A percentile compares a stretch with the other conserved stretches of the same genome.
These are phyloP conservation scores for Petromus typicus DNA, from an alignment of 2,113 vertebrate species.

Conservation along the genomic window DNA sequence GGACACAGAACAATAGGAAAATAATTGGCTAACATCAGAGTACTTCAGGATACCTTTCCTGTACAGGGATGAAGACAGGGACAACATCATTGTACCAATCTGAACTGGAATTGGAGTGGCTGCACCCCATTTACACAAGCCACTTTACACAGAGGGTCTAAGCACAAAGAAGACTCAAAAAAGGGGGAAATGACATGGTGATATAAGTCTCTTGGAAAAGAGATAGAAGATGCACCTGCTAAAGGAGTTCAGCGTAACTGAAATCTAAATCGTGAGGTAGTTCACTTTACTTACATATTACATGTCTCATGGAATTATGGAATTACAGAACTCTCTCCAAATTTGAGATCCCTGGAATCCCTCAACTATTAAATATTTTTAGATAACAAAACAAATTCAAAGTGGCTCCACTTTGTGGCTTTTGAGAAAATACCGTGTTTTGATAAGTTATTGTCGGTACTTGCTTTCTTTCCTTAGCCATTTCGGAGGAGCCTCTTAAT, in stretches of 20 bases:
- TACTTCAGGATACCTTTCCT: background rate
- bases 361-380: background rate
- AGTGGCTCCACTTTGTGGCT: background rate
- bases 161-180: background rate
- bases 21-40: background rate
- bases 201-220: background rate
- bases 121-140: background rate
- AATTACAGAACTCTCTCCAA: background rate
- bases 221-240: background rate
- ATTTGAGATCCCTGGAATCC: background rate
- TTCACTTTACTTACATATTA: background rate
- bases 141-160: background rate
- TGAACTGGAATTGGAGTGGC: too few species aligned
- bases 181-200: background rate
- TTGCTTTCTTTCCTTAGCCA: background rate
- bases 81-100: background rate
- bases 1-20: background rate
- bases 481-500: background rate
- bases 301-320: too few species aligned
- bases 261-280: background rate
- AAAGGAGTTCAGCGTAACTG: background rate
- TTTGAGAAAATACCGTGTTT: conserved; percentile 19
- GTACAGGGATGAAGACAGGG: background rate
- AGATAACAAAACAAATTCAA: background rate
- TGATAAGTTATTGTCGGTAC: background rate